Evolutionary conservation across 2,888 invertebrate genomes (phyloP), one percentile per base, ranked within the genome.

Genomic region (Abrostola tripartita): DNA sequence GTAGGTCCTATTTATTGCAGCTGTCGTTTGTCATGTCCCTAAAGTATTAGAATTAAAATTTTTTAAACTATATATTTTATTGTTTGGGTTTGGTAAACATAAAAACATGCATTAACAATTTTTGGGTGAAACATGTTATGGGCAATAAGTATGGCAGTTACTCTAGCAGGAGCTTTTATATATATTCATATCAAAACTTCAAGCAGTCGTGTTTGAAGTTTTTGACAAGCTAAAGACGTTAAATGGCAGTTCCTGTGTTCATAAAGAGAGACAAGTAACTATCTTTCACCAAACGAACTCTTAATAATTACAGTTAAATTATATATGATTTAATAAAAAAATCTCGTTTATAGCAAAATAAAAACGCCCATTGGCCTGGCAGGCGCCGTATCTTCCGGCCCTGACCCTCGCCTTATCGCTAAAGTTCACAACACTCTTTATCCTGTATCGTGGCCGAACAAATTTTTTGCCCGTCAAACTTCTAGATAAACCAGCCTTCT

Each of bases 371-470:
- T 66, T 53, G 42, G 51, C 52, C 40, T 36, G 47, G 44, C 52
- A 40, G 49, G 52, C 52, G 52, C 35, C 49, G 14, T 72, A 65
- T 74, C 68, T 55, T 58, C 53, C 68, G 74, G 59, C 78, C 77
- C 52, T 81, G 81, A 84, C 78, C 76, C 64, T 51, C n/a, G 41
- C 47, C 61, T 64, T 65, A 71, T 78, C 60, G 36, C 24, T 41
- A 57, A 69, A 77, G 79, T 78, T 80, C 80, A 74, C 58, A 70
- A 70, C 58, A 63, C 57, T 51, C 53, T 74, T 67, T 71, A 68
- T 79, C 73, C 75, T 78, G 77, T 69, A 51, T 49, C 49, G 42
- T 36, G 60, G 78, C 74, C 71, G 77, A 78, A 74, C 59, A 71
- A 59, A 64, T 73, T 79, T 79, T 73, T 77, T 74, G 73, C 55